Evolutionary conservation across 1,140 invertebrate genomes (phyloP).

Genomic region (Ceratitis capitata): DNA sequence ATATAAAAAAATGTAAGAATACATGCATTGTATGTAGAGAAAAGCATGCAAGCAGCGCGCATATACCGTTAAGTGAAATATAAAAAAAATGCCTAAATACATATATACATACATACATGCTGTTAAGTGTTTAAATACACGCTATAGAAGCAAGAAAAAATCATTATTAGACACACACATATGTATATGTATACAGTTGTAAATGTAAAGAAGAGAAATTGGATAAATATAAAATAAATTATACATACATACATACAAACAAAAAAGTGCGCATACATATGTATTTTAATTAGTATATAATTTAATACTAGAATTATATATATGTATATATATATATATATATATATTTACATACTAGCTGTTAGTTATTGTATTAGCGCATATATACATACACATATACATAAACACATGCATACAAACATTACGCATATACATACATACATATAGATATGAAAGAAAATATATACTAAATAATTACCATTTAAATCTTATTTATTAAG

Average conservation of each 20-base stretch:
- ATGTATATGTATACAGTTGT: no score
- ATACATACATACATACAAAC: neutral
- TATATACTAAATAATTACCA: neutral
- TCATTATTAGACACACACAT: no score
- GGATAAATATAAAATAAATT: neutral
- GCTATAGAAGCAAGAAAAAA: no score
- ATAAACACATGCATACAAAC: neutral
- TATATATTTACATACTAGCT: neutral
- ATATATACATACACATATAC: neutral
- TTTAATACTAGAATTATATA: neutral
- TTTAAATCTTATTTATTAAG: neutral
- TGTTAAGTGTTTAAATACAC: no score
- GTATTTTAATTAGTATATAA: neutral
- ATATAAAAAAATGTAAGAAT: no score
- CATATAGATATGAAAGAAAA: neutral
- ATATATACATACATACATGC: neutral
- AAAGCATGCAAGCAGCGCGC: neutral
- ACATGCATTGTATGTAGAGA: neutral
- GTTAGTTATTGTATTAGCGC: neutral
- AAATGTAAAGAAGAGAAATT: neutral
- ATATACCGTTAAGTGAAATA: neutral
- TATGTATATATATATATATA: neutral
- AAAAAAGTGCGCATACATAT: neutral
- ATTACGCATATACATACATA: constrained; percentile 1
- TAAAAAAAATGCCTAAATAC: neutral